These are phyloP conservation scores for Apis laboriosa DNA, from an alignment of 1,140 invertebrate genomes.

Conservation along the genomic window DNA sequence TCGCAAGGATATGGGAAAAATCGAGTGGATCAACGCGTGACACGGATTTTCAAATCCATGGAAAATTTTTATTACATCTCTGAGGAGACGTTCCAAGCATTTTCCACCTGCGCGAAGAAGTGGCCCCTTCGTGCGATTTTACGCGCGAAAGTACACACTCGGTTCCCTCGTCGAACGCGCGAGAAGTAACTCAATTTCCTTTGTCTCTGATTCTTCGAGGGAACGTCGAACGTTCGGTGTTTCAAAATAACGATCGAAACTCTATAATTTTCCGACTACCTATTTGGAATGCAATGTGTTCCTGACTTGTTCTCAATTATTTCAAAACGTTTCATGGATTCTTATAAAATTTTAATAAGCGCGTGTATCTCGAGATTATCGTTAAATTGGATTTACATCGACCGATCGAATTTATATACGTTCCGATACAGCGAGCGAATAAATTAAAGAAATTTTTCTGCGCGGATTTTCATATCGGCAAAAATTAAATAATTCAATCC, in stretches of 20 bases:
- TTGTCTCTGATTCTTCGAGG: not conserved
- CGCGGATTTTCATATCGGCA: not conserved
- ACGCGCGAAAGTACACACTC: not conserved
- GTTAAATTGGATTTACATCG: not conserved
- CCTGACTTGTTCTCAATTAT: too few species aligned
- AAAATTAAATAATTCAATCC: not conserved
- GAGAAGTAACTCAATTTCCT: not conserved
- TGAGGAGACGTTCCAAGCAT: not conserved
- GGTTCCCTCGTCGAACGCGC: not conserved
- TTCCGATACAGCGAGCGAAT: not conserved
- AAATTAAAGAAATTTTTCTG: not conserved
- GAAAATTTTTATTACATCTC: slow-evolving; percentile 1
- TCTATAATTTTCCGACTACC: too few species aligned
- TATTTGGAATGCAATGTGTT: too few species aligned
- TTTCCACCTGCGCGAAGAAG: not conserved
- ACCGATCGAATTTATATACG: not conserved
- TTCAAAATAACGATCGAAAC: not conserved
- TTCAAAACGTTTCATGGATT: too few species aligned
- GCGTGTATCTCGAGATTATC: not conserved
- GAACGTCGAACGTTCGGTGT: not conserved
- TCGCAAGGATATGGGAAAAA: not conserved
- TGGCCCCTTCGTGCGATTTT: slow-evolving; percentile 2
- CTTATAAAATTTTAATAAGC: too few species aligned
- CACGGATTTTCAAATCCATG: not conserved
- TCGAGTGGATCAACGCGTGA: not conserved